These are phyloP conservation scores for Xyrauchen texanus DNA, from an alignment of 2,113 vertebrate species.

Conservation along the genomic window DNA sequence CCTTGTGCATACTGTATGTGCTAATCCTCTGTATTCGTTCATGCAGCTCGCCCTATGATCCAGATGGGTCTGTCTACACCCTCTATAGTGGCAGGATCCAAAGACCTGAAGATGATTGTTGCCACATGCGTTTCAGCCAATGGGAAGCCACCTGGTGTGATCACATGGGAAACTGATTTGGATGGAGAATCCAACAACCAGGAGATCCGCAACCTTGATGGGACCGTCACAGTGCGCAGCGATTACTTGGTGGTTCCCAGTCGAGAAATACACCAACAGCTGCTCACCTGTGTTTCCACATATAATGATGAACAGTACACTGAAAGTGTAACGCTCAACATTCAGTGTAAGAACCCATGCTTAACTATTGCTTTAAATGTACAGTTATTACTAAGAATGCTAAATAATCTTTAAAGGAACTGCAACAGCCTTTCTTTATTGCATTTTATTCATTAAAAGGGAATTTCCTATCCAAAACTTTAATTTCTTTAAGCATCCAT, in stretches of 20 bases:
- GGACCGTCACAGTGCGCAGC: constrained; percentile 91
- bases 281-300: constrained; percentile 86
- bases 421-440: too few relatives aligned
- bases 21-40: constrained; percentile 20
- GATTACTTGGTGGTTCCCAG: constrained; percentile 88
- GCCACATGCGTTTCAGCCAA: constrained; percentile 88
- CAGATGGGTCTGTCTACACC: constrained; percentile 83
- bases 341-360: constrained; percentile 83
- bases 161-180: constrained; percentile 89
- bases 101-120: constrained; percentile 85
- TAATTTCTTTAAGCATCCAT: too few relatives aligned
- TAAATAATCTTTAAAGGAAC: too few relatives aligned
- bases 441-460: too few relatives aligned
- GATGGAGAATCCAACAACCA: constrained; percentile 85
- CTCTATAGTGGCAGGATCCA: constrained; percentile 82
- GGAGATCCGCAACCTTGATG: constrained; percentile 86
- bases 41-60: constrained; percentile 86
- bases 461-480: too few relatives aligned
- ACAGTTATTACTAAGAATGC: too few relatives aligned
- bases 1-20: not conserved
- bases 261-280: constrained; percentile 84
- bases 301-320: constrained; percentile 87
- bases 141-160: constrained; percentile 82
- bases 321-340: constrained; percentile 86
- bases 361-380: too few relatives aligned